A percentile compares a stretch with the other conserved stretches of the same genome.
phyloP scores from a whole-genome alignment of 2,113 vertebrate species.

The Zeus faber region DNA sequence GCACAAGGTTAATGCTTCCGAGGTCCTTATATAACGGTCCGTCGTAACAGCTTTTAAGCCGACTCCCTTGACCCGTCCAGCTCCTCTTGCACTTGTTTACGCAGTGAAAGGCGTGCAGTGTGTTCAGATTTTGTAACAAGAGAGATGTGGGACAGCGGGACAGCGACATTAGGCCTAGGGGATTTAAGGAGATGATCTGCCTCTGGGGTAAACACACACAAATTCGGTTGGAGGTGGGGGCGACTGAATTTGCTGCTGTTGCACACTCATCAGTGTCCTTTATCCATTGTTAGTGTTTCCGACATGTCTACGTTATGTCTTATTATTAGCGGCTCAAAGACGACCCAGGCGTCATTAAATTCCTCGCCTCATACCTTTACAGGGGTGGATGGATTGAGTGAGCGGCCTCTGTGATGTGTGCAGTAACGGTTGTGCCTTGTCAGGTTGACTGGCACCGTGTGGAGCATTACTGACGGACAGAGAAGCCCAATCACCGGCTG shows the following conservation, averaged over 20 bases:
- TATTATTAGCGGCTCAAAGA: constrained; percentile 14
- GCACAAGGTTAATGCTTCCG: constrained; percentile 33
- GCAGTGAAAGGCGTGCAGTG: constrained; percentile 10
- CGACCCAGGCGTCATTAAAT: constrained; percentile 22
- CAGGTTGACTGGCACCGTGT: constrained; percentile 5
- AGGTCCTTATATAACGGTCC: constrained; percentile 32
- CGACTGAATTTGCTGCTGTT: background rate
- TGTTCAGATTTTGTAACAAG: constrained; percentile 37
- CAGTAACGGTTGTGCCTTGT: constrained; percentile 14
- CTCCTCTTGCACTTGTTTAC: constrained; percentile 24
- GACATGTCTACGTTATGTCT: constrained; percentile 6
- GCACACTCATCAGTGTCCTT: constrained; percentile 14
- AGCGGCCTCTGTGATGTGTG: background rate
- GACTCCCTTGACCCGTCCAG: constrained; percentile 17
- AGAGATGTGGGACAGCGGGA: constrained; percentile 3
- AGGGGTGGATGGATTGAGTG: constrained; percentile 16
- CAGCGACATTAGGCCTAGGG: constrained; percentile 26
- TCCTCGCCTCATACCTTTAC: constrained; percentile 17
- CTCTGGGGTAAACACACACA: constrained; percentile 14
- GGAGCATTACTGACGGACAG: constrained; percentile 12
- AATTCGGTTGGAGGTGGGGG: background rate
- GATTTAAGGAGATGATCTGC: constrained; percentile 37
- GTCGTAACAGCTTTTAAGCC: constrained; percentile 35
- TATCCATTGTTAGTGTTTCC: background rate
- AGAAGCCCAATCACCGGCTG: constrained; percentile 14